A percentile compares a stretch with the other conserved stretches of the same genome.
Conservation (phyloP, 2,888 invertebrate genomes). For the Mycalesis mineus region DNA sequence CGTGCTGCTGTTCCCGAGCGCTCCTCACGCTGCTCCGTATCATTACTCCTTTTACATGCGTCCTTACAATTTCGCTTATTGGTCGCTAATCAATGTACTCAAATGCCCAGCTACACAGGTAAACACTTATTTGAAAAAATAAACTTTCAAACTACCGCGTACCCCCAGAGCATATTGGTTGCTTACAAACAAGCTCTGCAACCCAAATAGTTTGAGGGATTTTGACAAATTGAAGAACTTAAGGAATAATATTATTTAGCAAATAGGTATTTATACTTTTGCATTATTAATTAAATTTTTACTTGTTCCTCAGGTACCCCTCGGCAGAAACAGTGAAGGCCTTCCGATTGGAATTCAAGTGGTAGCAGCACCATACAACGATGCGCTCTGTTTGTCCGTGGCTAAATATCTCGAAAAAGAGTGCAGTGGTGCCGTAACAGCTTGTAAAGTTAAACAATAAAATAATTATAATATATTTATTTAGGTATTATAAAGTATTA, state of each 20-base stretch:
- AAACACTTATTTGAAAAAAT: too few relatives aligned
- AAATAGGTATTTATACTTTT: too few relatives aligned
- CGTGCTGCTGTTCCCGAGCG: constrained; percentile 89
- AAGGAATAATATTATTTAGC: too few relatives aligned
- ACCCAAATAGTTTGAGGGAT: too few relatives aligned
- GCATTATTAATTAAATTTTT: too few relatives aligned
- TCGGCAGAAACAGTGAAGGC: constrained; percentile 84
- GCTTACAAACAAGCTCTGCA: too few relatives aligned
- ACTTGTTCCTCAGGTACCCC: constrained; percentile 78
- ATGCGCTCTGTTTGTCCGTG: constrained; percentile 85
- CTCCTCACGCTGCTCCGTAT: constrained; percentile 88
- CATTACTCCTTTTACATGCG: constrained; percentile 88
- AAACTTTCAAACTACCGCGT: too few relatives aligned
- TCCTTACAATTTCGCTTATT: constrained; percentile 91
- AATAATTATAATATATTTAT: constrained; percentile 1
- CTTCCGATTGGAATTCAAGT: constrained; percentile 90
- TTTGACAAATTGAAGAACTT: too few relatives aligned
- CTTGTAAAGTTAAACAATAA: too few relatives aligned
- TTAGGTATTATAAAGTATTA: constrained; percentile 2
- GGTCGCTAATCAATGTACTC: constrained; percentile 90
- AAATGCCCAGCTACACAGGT: constrained; percentile 90
- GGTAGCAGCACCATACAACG: constrained; percentile 84
- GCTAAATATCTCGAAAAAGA: too few relatives aligned
- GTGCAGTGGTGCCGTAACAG: too few relatives aligned
- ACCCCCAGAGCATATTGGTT: too few relatives aligned